Evolutionary conservation across 2,888 invertebrate species (phyloP).

Genomic region (Alviniconcha strummeri): DNA sequence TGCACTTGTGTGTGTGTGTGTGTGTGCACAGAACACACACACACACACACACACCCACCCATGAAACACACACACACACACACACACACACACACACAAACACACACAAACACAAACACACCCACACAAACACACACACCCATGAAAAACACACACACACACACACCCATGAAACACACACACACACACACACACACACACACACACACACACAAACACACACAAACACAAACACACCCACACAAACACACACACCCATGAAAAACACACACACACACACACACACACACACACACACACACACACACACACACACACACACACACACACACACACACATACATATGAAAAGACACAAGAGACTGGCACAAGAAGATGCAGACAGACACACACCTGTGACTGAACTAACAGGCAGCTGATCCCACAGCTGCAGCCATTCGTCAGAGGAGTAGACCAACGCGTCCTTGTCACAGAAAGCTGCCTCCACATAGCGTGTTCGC

Average conservation of each 20-base stretch:
- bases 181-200: too few species aligned
- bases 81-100: too few species aligned
- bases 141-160: too few species aligned
- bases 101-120: too few species aligned
- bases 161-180: too few species aligned
- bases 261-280: neutral
- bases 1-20: too few species aligned
- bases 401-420: conserved; percentile 39
- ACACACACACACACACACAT: neutral
- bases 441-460: conserved; percentile 50
- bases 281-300: conserved; percentile 22
- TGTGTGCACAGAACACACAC: too few species aligned
- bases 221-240: neutral
- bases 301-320: neutral
- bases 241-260: neutral
- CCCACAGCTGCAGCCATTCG: conserved; percentile 49
- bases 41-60: too few species aligned
- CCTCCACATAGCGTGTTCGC: conserved; percentile 59
- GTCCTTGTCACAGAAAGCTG: conserved; percentile 48
- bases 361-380: neutral
- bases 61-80: too few species aligned
- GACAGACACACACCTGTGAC: conserved; percentile 44
- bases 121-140: too few species aligned
- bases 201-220: too few species aligned
- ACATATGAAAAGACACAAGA: neutral